Evolutionary conservation across 2,113 vertebrate genomes (phyloP), one percentile per base, ranked within the genome.

Genomic region (Dromas ardeola): DNA sequence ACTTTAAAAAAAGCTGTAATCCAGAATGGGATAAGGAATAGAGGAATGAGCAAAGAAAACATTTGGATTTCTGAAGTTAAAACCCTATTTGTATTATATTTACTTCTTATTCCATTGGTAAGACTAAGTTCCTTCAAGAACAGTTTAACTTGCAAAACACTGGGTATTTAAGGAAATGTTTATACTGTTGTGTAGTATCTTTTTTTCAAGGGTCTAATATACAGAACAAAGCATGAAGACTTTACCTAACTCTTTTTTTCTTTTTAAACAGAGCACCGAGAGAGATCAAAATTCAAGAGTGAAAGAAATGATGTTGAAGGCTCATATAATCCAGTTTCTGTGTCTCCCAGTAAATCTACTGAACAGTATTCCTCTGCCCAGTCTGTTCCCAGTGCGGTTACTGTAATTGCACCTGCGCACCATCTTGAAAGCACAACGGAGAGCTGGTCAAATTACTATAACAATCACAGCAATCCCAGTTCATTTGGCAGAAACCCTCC

Each of bases 371-470:
- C 98, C 89, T 97, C 98, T 30, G 98, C 98, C 52, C 98, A 98
- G 11, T 98, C 98, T 73, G 98, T 99, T 97, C 98, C 99, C 97
- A 99, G 97, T 95, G 97, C 99, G 55, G 99, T 99, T 63, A 98
- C 99, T 77, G 97, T 99, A 77, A 98, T 98, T 23, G 99, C 99
- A 88, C 98, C 98, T 79, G 99, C 99, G 9, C 99, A 99, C 98
- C 99, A 99, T 94, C 99, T 99, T 4, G 99, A 99, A 93, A 99
- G 98, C 98, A 99, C 99, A 62, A 99, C 99, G 6, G 99, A 99
- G 98, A 99, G 99, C 98, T 99, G 99, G 99, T 99, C 99, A 34
- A 98, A 98, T 98, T 99, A 97, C 98, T 99, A 98, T 59, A 98
- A 98, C 96, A 98, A 98, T 95, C 99, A 99, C 84, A 98, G 98